These are phyloP conservation scores for Phaonia tiefii DNA, from an alignment of 2,888 invertebrate species.

Conservation along the genomic window DNA sequence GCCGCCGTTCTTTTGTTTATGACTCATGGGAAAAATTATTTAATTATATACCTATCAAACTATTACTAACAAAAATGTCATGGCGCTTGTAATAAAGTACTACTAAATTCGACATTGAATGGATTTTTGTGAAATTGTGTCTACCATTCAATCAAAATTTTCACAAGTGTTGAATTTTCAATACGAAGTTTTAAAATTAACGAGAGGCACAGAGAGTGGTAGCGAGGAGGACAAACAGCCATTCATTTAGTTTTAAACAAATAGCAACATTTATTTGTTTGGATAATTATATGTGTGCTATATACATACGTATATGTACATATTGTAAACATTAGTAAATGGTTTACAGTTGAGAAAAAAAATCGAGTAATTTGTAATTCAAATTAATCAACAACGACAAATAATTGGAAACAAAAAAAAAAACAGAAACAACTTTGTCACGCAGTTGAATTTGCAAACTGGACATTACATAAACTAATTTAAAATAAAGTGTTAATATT, in stretches of 20 bases:
- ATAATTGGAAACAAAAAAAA: too few species aligned
- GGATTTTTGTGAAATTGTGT: neutral
- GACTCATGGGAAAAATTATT: conserved; percentile 38
- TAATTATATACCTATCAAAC: neutral
- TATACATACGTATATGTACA: too few species aligned
- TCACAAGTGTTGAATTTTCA: neutral
- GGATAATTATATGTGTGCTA: conserved; percentile 11
- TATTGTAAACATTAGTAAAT: too few species aligned
- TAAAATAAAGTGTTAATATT: too few species aligned
- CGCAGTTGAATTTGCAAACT: too few species aligned
- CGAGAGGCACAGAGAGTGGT: neutral
- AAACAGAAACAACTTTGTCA: too few species aligned
- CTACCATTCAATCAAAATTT: neutral
- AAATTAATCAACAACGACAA: conserved; percentile 6
- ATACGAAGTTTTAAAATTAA: conserved; percentile 1
- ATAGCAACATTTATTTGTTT: conserved; percentile 18
- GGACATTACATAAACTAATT: too few species aligned
- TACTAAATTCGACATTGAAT: conserved; percentile 14
- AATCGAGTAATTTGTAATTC: neutral
- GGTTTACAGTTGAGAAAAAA: too few species aligned
- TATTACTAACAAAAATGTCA: too few species aligned
- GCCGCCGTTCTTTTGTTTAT: too few species aligned
- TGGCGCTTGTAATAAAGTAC: conserved; percentile 11
- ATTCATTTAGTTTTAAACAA: conserved; percentile 4
- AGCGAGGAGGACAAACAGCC: neutral